Conservation (phyloP, 2,888 invertebrate species). For the Pristionchus mayeri region DNA sequence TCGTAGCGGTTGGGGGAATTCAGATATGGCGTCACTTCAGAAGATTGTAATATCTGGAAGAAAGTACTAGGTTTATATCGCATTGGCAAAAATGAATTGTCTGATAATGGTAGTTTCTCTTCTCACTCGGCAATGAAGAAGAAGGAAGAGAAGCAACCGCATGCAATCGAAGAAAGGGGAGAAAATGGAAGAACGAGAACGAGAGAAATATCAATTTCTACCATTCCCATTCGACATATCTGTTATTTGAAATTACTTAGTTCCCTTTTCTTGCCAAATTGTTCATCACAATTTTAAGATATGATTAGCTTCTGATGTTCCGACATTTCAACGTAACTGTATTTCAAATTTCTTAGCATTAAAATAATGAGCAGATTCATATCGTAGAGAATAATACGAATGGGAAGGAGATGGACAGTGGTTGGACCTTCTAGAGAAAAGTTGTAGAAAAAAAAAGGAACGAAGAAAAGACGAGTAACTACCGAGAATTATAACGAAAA, state of each 20-base stretch:
- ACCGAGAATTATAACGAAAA: too few species aligned
- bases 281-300: too few species aligned
- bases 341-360: background rate
- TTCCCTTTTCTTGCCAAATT: too few species aligned
- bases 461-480: background rate
- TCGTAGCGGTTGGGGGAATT: background rate
- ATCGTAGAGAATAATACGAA: background rate
- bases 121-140: background rate
- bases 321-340: background rate
- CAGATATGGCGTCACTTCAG: background rate
- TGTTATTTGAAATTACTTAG: background rate
- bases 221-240: background rate
- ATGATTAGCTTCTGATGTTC: too few species aligned
- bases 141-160: background rate
- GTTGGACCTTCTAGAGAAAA: constrained; percentile 12
- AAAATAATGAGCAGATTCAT: background rate
- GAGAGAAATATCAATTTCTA: background rate
- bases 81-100: too few species aligned
- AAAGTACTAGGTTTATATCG: too few species aligned
- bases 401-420: background rate
- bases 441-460: background rate
- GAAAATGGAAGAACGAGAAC: background rate
- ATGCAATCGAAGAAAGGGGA: background rate
- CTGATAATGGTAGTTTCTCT: too few species aligned
- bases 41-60: background rate